A percentile compares a stretch with the other conserved stretches of the same genome.
These are phyloP conservation scores for Solenopsis fugax DNA, from an alignment of 1,140 invertebrate species.

Conservation along the genomic window DNA sequence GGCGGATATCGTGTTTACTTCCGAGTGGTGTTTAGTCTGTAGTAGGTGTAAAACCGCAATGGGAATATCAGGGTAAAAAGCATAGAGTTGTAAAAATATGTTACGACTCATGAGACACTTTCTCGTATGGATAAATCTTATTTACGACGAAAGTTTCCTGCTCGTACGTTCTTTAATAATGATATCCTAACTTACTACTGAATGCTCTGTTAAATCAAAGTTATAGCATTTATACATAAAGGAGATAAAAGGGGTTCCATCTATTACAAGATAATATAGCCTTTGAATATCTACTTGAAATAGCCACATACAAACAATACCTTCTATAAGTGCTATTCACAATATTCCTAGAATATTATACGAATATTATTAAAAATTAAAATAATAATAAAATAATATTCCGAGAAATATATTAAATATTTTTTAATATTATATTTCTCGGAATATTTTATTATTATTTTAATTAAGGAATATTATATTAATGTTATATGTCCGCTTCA, in stretches of 20 bases:
- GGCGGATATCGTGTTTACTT: conserved; percentile 9
- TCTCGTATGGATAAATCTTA: conserved; percentile 13
- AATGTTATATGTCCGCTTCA: too few relatives aligned
- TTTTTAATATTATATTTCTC: too few relatives aligned
- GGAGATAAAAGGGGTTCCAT: neutral
- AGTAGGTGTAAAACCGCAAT: neutral
- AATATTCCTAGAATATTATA: too few relatives aligned
- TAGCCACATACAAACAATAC: too few relatives aligned
- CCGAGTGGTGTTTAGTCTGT: conserved; percentile 1
- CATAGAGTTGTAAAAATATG: conserved; percentile 20
- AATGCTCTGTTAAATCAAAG: neutral
- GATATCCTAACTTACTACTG: neutral
- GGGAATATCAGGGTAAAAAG: conserved; percentile 15
- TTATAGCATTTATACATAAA: neutral
- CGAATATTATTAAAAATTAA: too few relatives aligned
- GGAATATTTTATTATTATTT: too few relatives aligned
- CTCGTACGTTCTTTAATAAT: conserved; percentile 12
- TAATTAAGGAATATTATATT: too few relatives aligned
- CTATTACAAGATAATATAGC: neutral
- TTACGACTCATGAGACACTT: neutral
- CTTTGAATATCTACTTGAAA: neutral
- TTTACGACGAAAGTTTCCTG: neutral
- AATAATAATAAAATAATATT: too few relatives aligned
- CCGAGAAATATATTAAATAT: too few relatives aligned
- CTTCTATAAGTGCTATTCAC: too few relatives aligned